Percentiles rank a stretch among this genome's conserved stretches.
phyloP scores from a whole-genome alignment of 2,888 invertebrate species.

The Villa cingulata region DNA sequence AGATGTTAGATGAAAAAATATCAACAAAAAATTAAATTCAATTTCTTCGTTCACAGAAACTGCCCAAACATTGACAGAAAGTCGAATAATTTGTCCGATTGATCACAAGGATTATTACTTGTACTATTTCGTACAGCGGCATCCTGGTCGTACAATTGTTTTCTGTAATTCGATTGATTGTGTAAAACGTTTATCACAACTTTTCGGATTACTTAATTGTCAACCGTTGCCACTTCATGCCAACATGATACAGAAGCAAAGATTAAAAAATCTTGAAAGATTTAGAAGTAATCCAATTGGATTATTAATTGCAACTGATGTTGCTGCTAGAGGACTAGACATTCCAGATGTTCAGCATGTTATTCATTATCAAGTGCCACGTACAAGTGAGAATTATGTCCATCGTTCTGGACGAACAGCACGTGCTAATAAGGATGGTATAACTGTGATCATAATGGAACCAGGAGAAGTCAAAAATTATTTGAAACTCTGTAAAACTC shows the following conservation, averaged over 20 bases:
- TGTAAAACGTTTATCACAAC: slow-evolving; percentile 61
- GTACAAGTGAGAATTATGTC: slow-evolving; percentile 90
- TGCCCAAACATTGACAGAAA: slow-evolving; percentile 71
- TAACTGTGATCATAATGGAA: slow-evolving; percentile 84
- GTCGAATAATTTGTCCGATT: slow-evolving; percentile 60
- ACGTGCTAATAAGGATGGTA: slow-evolving; percentile 72
- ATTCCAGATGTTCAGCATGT: slow-evolving; percentile 90
- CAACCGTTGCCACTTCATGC: slow-evolving; percentile 69
- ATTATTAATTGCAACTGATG: slow-evolving; percentile 85
- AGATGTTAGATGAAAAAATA: too few species aligned
- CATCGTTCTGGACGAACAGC: slow-evolving; percentile 96
- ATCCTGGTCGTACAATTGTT: slow-evolving; percentile 83
- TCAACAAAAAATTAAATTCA: too few species aligned
- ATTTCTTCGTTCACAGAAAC: slow-evolving; percentile 58
- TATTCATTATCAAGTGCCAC: slow-evolving; percentile 87
- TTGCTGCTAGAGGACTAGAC: slow-evolving; percentile 93
- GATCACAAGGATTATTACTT: slow-evolving; percentile 84
- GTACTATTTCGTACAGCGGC: slow-evolving; percentile 73
- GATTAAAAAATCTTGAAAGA: slow-evolving; percentile 86
- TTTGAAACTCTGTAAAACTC: slow-evolving; percentile 63
- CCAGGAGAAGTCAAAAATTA: slow-evolving; percentile 72
- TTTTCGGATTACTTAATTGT: slow-evolving; percentile 55
- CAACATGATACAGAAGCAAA: slow-evolving; percentile 85
- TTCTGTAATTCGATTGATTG: slow-evolving; percentile 92
- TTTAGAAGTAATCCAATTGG: slow-evolving; percentile 58